Evolutionary conservation across 2,888 invertebrate species (phyloP).

Genomic region (Hedychridium roseum): DNA sequence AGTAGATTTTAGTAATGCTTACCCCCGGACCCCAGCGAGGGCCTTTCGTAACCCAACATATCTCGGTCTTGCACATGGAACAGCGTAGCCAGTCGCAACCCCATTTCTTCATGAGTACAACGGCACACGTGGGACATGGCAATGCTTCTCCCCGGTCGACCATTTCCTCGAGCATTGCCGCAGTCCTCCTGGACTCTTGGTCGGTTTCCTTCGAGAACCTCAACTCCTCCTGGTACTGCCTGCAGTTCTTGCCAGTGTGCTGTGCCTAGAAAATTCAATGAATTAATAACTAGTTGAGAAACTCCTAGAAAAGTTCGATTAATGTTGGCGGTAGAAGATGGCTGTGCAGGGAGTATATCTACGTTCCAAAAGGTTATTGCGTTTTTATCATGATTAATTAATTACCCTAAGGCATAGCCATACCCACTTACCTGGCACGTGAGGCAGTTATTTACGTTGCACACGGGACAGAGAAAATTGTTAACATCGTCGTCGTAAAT

Average conservation of each 20-base stretch:
- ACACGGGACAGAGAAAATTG: constrained; percentile 85
- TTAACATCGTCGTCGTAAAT: constrained; percentile 87
- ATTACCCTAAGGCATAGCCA: too few relatives aligned
- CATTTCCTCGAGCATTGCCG: constrained; percentile 82
- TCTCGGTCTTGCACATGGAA: constrained; percentile 91
- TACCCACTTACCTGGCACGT: constrained; percentile 76
- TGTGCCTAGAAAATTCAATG: constrained; percentile 73
- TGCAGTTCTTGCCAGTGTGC: constrained; percentile 81
- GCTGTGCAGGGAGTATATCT: not conserved
- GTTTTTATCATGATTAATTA: not conserved
- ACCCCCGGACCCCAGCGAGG: constrained; percentile 73
- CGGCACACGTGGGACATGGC: constrained; percentile 85
- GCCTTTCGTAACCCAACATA: constrained; percentile 92
- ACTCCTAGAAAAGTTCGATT: constrained; percentile 3
- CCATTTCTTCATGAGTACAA: constrained; percentile 89
- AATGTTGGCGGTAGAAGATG: not conserved
- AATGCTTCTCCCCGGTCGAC: constrained; percentile 86
- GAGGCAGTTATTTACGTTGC: constrained; percentile 81
- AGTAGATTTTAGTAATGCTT: too few relatives aligned
- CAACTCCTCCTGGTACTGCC: constrained; percentile 77
- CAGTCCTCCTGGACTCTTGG: constrained; percentile 75
- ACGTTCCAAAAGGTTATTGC: not conserved
- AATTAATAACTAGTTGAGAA: too few relatives aligned
- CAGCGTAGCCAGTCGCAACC: constrained; percentile 94
- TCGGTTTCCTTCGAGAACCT: constrained; percentile 72